Percentiles rank a stretch among this genome's conserved stretches.
Evolutionary conservation across 2,888 invertebrate genomes (phyloP).

Genomic region (Chalcis sispes): DNA sequence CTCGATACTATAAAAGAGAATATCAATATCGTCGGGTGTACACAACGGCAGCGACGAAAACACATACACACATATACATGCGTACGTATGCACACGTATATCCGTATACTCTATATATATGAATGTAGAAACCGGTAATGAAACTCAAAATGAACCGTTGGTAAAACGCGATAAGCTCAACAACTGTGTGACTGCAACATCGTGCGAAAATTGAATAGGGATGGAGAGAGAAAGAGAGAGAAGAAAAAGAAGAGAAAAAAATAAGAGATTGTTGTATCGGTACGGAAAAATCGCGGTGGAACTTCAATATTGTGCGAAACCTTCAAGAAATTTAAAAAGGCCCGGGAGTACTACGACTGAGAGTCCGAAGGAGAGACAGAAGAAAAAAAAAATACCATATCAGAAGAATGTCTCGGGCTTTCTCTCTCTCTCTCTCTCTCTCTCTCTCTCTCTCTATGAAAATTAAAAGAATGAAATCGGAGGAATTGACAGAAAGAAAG

Average conservation of each 20-base stretch:
- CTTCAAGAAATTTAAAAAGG: slow-evolving; percentile 28
- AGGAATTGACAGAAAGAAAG: slow-evolving; percentile 42
- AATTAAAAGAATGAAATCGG: slow-evolving; percentile 47
- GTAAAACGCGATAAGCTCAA: slow-evolving; percentile 36
- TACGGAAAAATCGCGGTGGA: not conserved
- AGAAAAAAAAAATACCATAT: slow-evolving; percentile 45
- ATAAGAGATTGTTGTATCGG: not conserved
- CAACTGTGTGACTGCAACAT: slow-evolving; percentile 10
- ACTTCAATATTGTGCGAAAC: not conserved
- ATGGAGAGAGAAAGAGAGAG: slow-evolving; percentile 30
- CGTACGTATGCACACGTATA: too few relatives aligned
- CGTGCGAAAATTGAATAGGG: slow-evolving; percentile 11
- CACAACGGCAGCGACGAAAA: not conserved
- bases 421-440: slow-evolving; percentile 15
- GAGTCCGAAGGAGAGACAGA: slow-evolving; percentile 6
- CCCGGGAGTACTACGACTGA: not conserved
- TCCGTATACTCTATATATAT: too few relatives aligned
- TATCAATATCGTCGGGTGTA: slow-evolving; percentile 33
- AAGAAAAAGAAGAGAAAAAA: slow-evolving; percentile 7
- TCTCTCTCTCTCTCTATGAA: slow-evolving; percentile 22
- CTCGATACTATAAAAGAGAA: slow-evolving; percentile 25
- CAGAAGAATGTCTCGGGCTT: slow-evolving; percentile 56
- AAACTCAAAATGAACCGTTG: slow-evolving; percentile 21
- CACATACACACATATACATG: too few relatives aligned
- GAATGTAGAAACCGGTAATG: too few relatives aligned